phyloP scores from a whole-genome alignment of 2,113 vertebrate species.

The Cyphomyrus plagiostoma region DNA sequence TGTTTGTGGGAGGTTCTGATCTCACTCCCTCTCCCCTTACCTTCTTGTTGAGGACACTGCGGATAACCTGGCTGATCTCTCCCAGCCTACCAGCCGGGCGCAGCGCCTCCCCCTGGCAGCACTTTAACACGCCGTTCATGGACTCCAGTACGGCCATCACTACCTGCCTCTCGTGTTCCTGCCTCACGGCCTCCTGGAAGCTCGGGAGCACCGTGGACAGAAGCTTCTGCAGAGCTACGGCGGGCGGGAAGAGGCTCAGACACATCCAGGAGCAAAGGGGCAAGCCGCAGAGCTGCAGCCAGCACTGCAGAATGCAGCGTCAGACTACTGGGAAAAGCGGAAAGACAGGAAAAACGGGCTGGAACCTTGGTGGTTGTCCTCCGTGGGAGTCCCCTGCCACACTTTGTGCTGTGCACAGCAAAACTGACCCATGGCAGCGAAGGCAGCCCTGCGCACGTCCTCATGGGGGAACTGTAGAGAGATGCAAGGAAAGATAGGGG shows the following conservation, averaged over 20 bases:
- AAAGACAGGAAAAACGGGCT: background rate
- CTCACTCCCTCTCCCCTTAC: slow-evolving; percentile 41
- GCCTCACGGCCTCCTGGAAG: slow-evolving; percentile 58
- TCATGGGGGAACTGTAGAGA: slow-evolving; percentile 66
- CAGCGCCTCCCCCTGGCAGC: slow-evolving; percentile 61
- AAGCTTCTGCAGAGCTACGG: slow-evolving; percentile 62
- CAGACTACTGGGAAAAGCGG: background rate
- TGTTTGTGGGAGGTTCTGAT: background rate
- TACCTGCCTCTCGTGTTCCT: slow-evolving; percentile 69
- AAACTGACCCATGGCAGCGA: slow-evolving; percentile 75
- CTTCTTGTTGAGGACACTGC: slow-evolving; percentile 74
- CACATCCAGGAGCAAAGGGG: background rate
- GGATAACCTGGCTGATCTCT: slow-evolving; percentile 63
- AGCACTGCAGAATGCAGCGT: background rate
- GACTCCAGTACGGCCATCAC: slow-evolving; percentile 75
- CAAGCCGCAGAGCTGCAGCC: background rate
- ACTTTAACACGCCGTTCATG: slow-evolving; percentile 64
- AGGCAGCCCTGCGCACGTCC: slow-evolving; percentile 70
- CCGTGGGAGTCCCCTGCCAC: slow-evolving; percentile 62
- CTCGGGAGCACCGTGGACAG: slow-evolving; percentile 64
- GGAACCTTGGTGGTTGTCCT: slow-evolving; percentile 62
- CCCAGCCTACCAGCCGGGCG: slow-evolving; percentile 54
- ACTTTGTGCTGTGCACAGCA: slow-evolving; percentile 68
- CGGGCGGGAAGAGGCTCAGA: background rate
- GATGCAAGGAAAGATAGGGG: background rate